These are phyloP conservation scores for Augochlora pura DNA, from an alignment of 1,140 invertebrate genomes.

Conservation along the genomic window DNA sequence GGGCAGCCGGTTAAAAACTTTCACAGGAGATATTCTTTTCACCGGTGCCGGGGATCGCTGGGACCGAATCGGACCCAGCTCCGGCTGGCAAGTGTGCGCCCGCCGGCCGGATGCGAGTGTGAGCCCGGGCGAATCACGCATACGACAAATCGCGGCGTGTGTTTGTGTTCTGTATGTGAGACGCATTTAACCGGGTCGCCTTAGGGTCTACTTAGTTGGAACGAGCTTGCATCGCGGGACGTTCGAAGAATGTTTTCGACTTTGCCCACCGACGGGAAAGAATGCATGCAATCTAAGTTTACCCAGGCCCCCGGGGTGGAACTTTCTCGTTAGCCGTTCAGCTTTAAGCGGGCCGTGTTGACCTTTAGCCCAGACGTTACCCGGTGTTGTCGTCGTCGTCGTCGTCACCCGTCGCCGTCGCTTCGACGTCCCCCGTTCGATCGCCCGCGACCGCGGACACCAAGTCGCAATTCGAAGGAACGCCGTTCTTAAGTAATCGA, in stretches of 20 bases:
- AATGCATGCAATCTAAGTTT: slow-evolving; percentile 44
- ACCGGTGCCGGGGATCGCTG: not conserved
- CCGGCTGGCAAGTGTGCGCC: not conserved
- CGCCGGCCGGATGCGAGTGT: too few relatives aligned
- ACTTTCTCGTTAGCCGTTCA: slow-evolving; percentile 11
- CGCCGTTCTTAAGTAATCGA: too few relatives aligned
- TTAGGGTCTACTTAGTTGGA: slow-evolving; percentile 6
- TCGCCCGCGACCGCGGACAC: too few relatives aligned
- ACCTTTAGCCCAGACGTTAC: not conserved
- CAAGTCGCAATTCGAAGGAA: too few relatives aligned
- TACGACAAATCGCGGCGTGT: not conserved
- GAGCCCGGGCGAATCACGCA: not conserved
- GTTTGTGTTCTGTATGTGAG: not conserved
- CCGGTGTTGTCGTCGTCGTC: too few relatives aligned
- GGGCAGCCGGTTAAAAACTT: slow-evolving; percentile 51
- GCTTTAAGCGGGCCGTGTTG: not conserved
- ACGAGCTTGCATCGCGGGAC: slow-evolving; percentile 17
- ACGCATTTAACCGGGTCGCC: slow-evolving; percentile 17
- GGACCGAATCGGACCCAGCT: not conserved
- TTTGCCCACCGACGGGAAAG: slow-evolving; percentile 6
- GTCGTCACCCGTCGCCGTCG: too few relatives aligned
- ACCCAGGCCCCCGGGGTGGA: not conserved
- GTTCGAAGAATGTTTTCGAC: slow-evolving; percentile 31
- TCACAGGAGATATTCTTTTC: slow-evolving; percentile 29
- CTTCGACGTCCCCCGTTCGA: not conserved